Conservation (phyloP, 2,113 vertebrate genomes). For the Meles meles region DNA sequence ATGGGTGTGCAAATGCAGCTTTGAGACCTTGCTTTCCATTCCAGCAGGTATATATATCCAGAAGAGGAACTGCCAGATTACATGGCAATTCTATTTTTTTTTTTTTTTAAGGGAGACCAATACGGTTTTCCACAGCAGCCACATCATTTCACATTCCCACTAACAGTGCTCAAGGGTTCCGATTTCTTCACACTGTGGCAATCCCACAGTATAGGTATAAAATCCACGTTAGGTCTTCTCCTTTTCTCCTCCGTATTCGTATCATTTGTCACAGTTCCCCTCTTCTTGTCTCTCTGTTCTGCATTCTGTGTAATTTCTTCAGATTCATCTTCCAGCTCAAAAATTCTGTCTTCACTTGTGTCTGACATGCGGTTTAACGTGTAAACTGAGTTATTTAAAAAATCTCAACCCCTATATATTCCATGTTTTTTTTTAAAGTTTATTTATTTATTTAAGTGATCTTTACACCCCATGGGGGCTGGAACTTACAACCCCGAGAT, state of each 20-base stretch:
- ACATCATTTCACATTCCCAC: neutral
- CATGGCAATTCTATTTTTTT: neutral
- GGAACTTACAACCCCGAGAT: neutral
- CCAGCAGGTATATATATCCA: neutral
- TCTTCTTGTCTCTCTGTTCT: neutral
- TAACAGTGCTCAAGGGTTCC: neutral
- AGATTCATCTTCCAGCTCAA: constrained; percentile 4
- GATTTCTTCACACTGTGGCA: neutral
- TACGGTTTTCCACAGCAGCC: neutral
- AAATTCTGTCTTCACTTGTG: neutral
- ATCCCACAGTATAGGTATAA: neutral
- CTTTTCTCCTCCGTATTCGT: neutral
- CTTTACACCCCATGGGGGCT: neutral
- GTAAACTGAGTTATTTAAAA: neutral
- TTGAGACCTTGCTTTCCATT: neutral
- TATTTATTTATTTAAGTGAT: neutral
- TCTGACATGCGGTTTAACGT: neutral
- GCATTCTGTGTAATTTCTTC: neutral
- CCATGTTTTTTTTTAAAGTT: neutral
- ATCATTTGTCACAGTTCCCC: neutral
- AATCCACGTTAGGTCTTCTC: neutral
- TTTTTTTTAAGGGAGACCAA: neutral
- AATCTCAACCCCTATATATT: neutral
- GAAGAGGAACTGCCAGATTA: neutral
- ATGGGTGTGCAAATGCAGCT: neutral